Percentiles rank a stretch among this genome's conserved stretches.
phyloP scores from a whole-genome alignment of 2,113 vertebrate genomes.

The Halichoerus grypus region DNA sequence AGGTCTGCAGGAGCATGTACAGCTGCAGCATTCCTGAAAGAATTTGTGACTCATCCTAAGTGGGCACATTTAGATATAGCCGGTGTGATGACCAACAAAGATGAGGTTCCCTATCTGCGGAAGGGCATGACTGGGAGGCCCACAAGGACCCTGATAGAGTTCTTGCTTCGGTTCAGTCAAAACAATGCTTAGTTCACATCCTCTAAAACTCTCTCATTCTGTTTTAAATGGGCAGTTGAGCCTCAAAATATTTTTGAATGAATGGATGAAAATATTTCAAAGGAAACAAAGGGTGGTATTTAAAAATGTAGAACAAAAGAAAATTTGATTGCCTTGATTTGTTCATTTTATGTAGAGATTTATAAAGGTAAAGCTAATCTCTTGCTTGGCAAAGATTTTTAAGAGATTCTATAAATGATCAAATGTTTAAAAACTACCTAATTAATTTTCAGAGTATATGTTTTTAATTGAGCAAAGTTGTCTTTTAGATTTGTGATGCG shows the following conservation, averaged over 20 bases:
- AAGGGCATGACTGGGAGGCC: slow-evolving; percentile 98
- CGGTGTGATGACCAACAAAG: slow-evolving; percentile 98
- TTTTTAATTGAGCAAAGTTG: slow-evolving; percentile 56
- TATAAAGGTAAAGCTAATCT: slow-evolving; percentile 45
- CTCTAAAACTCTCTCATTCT: not conserved
- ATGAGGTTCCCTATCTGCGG: slow-evolving; percentile 95
- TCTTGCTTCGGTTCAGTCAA: slow-evolving; percentile 89
- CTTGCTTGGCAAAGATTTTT: slow-evolving; percentile 58
- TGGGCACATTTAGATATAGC: slow-evolving; percentile 99
- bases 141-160: slow-evolving; percentile 95
- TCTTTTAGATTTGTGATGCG: slow-evolving; percentile 49
- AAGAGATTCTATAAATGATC: slow-evolving; percentile 10
- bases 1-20: slow-evolving; percentile 97
- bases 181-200: slow-evolving; percentile 75
- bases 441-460: slow-evolving; percentile 40
- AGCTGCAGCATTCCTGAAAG: slow-evolving; percentile 96
- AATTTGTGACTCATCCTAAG: slow-evolving; percentile 94
- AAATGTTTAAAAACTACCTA: slow-evolving; percentile 41
- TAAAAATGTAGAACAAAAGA: slow-evolving; percentile 51
- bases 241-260: slow-evolving; percentile 50
- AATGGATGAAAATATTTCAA: not conserved
- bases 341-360: slow-evolving; percentile 52
- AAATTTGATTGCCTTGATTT: slow-evolving; percentile 54
- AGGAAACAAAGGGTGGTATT: slow-evolving; percentile 26
- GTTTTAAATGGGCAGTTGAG: slow-evolving; percentile 52